These are phyloP conservation scores for Chymomyza fuscimana DNA, from an alignment of 2,888 invertebrate genomes.

Conservation along the genomic window DNA sequence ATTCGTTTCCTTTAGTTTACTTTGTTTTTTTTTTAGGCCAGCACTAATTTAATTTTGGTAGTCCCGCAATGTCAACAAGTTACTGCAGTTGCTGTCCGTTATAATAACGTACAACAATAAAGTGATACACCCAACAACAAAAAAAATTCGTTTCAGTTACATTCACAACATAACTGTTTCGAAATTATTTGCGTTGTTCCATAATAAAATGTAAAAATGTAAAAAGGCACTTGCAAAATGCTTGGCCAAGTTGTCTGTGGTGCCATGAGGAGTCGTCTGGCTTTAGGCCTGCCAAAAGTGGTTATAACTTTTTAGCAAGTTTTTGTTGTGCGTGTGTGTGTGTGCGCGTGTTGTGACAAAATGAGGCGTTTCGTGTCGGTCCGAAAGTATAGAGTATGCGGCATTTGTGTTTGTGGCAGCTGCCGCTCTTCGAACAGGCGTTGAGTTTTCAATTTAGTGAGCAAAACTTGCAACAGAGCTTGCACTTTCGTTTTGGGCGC, in stretches of 20 bases:
- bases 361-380: conserved; percentile 17
- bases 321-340: conserved; percentile 1
- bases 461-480: conserved; percentile 30
- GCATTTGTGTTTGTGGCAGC: conserved; percentile 11
- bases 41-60: background rate
- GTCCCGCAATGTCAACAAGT: too few species aligned
- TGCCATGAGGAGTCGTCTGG: background rate
- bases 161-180: background rate
- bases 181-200: conserved; percentile 18
- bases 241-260: conserved; percentile 12
- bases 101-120: background rate
- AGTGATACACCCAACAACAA: background rate
- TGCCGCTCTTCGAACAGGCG: conserved; percentile 7
- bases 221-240: conserved; percentile 26
- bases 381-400: conserved; percentile 7
- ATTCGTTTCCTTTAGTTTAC: too few species aligned
- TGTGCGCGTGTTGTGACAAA: conserved; percentile 11
- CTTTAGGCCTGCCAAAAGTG: conserved; percentile 19
- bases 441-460: conserved; percentile 27
- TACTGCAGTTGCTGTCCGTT: background rate
- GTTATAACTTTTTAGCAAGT: conserved; percentile 27
- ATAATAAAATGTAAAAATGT: conserved; percentile 15
- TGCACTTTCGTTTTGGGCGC: conserved; percentile 59
- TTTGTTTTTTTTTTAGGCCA: background rate
- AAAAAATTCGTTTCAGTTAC: background rate